These are phyloP conservation scores for Betta splendens DNA, from an alignment of 2,797 vertebrate genomes.

Conservation along the genomic window DNA sequence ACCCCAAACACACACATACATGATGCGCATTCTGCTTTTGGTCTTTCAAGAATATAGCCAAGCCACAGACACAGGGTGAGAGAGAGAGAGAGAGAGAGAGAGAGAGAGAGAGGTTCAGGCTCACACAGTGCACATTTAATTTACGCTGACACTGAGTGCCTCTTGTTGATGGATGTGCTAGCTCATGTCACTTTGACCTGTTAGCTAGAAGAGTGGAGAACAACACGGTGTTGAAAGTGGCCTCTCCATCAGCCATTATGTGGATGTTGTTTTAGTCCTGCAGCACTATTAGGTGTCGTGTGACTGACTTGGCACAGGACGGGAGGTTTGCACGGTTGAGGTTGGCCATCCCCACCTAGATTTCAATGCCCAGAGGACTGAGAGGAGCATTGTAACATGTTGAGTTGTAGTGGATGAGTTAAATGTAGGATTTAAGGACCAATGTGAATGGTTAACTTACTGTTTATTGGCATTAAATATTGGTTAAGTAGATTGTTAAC, in stretches of 20 bases:
- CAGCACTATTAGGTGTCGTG: constrained; percentile 9
- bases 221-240: constrained; percentile 9
- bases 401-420: too few relatives aligned
- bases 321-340: neutral
- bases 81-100: too few relatives aligned
- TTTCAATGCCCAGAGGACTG: too few relatives aligned
- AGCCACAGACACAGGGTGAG: constrained; percentile 7
- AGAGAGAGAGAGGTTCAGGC: constrained; percentile 8
- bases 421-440: too few relatives aligned
- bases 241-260: constrained; percentile 7
- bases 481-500: too few relatives aligned
- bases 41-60: constrained; percentile 29
- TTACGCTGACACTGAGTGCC: constrained; percentile 32
- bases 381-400: too few relatives aligned
- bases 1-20: constrained; percentile 23
- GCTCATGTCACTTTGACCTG: constrained; percentile 3
- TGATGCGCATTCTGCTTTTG: constrained; percentile 23
- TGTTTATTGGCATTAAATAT: too few relatives aligned
- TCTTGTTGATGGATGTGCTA: constrained; percentile 37
- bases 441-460: too few relatives aligned
- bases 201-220: constrained; percentile 11
- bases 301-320: constrained; percentile 4
- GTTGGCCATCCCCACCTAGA: neutral
- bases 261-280: constrained; percentile 19
- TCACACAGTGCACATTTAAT: constrained; percentile 12